Base-by-base conservation (phyloP, 2,113 vertebrate genomes). In the Herpetotheres cachinnans region DNA sequence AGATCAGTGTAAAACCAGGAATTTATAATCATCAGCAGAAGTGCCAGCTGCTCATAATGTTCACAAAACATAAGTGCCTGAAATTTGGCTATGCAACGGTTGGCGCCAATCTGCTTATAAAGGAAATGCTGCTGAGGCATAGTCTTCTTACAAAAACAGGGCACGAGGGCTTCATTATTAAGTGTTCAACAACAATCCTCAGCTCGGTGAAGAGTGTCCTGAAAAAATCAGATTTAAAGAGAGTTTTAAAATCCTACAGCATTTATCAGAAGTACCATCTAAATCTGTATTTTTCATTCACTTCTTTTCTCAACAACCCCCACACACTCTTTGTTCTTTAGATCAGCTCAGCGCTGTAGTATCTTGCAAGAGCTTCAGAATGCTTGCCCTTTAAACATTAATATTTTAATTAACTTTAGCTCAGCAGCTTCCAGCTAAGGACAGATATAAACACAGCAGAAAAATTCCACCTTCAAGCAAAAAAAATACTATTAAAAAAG, bases 181-280 rank as follows among this genome's bases (percentile, higher is more conserved):
- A 97, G 86, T 99, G 99, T 96, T 99, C 99, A 91, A 99, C 97
- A 82, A 99, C 98, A 91, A 99, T 99, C 90, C 99, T 98, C 93
- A 99, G 98, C 97, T 99, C 99, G 0, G 99, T 99, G 97, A 99
- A 99, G 88, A 99, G 98, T 82, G 99, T 99, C 98, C 99, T 99
- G 98, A 73, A 97, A 63, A 98, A 93, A 93, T 29, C 30, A 96
- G 65, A 97, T 79, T 86, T 84, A 80, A 92, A 77, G 86, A 97
- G 24, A 66, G 38, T 66, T 85, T 93, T 87, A 82, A 94, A 89
- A 94, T 91, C 30, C 36, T 62, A 29, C 19, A 84, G 20, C 26
- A 65, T 56, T 65, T 63, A 72, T 38, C 22, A 82, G 47, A 94
- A 77, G 12, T 32, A 50, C 34, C 30, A 84, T 19, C 29, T 71